phyloP scores from a whole-genome alignment of 2,113 vertebrate species.

The Ochotona princeps region DNA sequence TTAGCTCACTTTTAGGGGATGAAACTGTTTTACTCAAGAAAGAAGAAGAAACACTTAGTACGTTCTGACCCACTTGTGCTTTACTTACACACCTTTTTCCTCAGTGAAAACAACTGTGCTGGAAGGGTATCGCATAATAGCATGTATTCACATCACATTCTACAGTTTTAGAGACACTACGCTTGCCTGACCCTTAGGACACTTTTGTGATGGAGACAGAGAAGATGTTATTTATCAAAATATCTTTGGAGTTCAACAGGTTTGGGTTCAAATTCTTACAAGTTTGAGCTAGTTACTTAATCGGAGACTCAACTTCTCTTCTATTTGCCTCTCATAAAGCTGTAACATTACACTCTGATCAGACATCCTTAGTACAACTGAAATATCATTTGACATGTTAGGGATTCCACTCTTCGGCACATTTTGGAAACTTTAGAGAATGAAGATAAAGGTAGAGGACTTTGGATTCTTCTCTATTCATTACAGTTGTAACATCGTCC shows the following conservation, averaged over 20 bases:
- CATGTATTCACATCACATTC: not conserved
- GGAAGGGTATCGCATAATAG: not conserved
- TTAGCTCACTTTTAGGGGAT: not conserved
- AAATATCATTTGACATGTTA: not conserved
- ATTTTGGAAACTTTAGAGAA: not conserved
- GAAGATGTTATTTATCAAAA: not conserved
- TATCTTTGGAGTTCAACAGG: not conserved
- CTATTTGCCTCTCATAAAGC: not conserved
- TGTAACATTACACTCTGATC: not conserved
- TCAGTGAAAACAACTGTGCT: not conserved
- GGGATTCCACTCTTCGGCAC: not conserved
- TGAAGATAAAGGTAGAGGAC: not conserved
- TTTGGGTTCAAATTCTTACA: not conserved
- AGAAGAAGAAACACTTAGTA: not conserved
- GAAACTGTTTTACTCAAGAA: not conserved
- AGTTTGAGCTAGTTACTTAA: not conserved
- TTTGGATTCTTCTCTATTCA: not conserved
- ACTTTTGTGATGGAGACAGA: not conserved
- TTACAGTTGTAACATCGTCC: not conserved
- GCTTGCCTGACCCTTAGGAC: not conserved
- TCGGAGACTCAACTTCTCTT: not conserved
- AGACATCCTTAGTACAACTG: not conserved
- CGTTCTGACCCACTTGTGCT: not conserved
- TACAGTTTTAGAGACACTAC: not conserved
- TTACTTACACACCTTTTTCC: not conserved